These are phyloP conservation scores for Oceanodroma leucorhoa DNA, from an alignment of 2,797 vertebrate genomes.

Conservation along the genomic window DNA sequence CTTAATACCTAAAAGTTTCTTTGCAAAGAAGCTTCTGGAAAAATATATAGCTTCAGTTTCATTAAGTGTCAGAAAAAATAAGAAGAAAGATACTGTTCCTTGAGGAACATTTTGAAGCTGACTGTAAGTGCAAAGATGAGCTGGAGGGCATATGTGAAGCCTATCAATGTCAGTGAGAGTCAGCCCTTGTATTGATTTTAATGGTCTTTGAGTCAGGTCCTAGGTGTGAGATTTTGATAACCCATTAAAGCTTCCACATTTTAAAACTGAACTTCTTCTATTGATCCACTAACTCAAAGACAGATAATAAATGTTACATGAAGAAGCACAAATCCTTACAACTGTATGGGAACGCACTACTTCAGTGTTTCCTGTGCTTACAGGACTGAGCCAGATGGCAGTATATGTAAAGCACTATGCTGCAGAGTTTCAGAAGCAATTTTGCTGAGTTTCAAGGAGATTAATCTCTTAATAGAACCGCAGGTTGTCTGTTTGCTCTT, in stretches of 20 bases:
- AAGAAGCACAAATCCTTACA: neutral
- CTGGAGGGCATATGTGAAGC: neutral
- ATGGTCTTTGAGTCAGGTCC: neutral
- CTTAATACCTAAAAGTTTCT: neutral
- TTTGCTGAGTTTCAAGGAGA: neutral
- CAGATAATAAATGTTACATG: neutral
- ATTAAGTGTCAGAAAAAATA: neutral
- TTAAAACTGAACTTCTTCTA: neutral
- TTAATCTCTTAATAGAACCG: constrained; percentile 17
- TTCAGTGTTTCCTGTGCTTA: neutral
- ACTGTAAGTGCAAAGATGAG: neutral
- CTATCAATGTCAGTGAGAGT: neutral
- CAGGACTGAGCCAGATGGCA: neutral
- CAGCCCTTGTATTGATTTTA: neutral
- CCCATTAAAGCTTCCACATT: neutral
- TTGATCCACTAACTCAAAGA: neutral
- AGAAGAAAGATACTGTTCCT: neutral
- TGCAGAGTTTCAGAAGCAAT: neutral
- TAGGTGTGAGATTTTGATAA: neutral
- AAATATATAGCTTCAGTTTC: neutral
- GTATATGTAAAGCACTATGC: neutral
- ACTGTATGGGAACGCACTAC: neutral
- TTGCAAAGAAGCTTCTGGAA: neutral
- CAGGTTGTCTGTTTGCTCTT: neutral
- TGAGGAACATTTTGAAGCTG: neutral